Percentiles rank a stretch among this genome's conserved stretches.
These are phyloP conservation scores for Parnassius apollo DNA, from an alignment of 2,888 invertebrate genomes.

Conservation along the genomic window DNA sequence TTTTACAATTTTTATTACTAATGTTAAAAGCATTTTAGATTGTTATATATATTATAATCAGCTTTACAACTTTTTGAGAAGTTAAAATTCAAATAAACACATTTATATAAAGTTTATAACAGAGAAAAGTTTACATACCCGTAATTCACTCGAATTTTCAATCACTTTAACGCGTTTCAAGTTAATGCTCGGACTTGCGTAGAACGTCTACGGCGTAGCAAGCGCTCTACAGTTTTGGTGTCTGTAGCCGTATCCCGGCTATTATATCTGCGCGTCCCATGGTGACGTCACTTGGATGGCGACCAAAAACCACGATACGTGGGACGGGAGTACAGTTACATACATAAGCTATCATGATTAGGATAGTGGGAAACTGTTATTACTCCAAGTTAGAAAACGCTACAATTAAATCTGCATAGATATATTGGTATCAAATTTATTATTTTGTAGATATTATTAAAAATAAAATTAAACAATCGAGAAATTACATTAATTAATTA, in stretches of 20 bases:
- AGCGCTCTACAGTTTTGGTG: constrained; percentile 61
- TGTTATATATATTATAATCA: too few species aligned
- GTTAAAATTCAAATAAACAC: neutral
- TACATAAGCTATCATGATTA: constrained; percentile 36
- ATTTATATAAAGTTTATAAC: neutral
- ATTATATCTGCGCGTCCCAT: constrained; percentile 43
- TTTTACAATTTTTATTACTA: too few species aligned
- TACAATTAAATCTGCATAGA: too few species aligned
- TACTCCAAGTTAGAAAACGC: neutral
- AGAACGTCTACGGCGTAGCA: constrained; percentile 71
- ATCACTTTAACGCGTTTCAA: constrained; percentile 21
- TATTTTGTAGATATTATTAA: too few species aligned
- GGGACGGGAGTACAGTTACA: constrained; percentile 53
- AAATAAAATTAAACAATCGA: too few species aligned
- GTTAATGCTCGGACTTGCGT: constrained; percentile 39
- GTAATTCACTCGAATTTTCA: constrained; percentile 5
- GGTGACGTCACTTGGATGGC: constrained; percentile 66
- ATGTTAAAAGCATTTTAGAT: too few species aligned
- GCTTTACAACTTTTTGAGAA: neutral
- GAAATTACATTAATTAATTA: too few species aligned
- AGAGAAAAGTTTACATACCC: constrained; percentile 21
- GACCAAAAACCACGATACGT: constrained; percentile 56
- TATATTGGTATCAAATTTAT: too few species aligned
- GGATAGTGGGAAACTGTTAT: constrained; percentile 20
- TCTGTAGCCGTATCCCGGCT: constrained; percentile 50